phyloP scores from a whole-genome alignment of 1,140 invertebrate genomes.

The Archivesica marissinica region DNA sequence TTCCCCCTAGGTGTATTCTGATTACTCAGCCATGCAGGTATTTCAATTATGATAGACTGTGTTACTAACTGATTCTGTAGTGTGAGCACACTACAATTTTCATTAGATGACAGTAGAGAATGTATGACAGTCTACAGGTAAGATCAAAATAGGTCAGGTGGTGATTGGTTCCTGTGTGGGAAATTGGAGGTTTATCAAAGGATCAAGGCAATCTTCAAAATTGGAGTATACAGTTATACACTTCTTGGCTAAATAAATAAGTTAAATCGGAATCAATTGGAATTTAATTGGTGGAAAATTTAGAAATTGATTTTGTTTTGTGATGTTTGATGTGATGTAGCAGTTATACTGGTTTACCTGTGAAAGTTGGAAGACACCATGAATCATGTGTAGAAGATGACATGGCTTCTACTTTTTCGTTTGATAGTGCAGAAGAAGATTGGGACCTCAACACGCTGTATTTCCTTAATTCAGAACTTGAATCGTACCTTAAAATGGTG shows the following conservation, averaged over 20 bases:
- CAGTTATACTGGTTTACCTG: constrained; percentile 55
- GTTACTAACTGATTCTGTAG: background rate
- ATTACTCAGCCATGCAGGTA: constrained; percentile 61
- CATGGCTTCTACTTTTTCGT: constrained; percentile 69
- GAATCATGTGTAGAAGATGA: constrained; percentile 62
- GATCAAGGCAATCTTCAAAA: constrained; percentile 29
- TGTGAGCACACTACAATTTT: constrained; percentile 40
- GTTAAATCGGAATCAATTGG: background rate
- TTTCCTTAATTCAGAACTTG: constrained; percentile 74
- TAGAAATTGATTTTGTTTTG: constrained; percentile 1
- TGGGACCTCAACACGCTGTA: constrained; percentile 75
- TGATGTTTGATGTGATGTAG: background rate
- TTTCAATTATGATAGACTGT: constrained; percentile 64
- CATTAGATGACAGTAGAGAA: constrained; percentile 2
- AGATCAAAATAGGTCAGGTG: constrained; percentile 55
- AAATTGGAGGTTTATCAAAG: constrained; percentile 28
- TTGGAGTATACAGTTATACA: constrained; percentile 19
- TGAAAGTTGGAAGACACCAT: constrained; percentile 18
- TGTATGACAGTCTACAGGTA: constrained; percentile 60
- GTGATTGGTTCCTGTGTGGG: constrained; percentile 57
- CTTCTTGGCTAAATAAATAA: background rate
- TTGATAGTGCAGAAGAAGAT: constrained; percentile 76
- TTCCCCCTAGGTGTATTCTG: constrained; percentile 36
- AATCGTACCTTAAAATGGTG: constrained; percentile 77
- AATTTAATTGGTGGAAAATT: constrained; percentile 11